phyloP scores from a whole-genome alignment of 2,113 vertebrate genomes.

The Porphyrio hochstetteri region DNA sequence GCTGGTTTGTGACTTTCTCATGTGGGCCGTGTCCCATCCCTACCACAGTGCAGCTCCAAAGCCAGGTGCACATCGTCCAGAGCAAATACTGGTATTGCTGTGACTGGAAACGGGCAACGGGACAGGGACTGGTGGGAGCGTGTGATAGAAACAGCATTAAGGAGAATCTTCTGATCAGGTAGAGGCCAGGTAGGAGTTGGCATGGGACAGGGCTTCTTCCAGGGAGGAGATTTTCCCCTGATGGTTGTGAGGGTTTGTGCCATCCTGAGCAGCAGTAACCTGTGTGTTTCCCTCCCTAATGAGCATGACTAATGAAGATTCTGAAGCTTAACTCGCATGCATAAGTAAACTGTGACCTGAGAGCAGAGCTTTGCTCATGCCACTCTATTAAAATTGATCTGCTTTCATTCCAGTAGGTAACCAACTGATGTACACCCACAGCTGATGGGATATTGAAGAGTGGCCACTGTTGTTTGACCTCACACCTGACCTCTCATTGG shows the following conservation, averaged over 20 bases:
- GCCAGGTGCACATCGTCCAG: background rate
- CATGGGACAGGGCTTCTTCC: background rate
- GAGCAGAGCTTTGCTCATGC: background rate
- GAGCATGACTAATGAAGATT: background rate
- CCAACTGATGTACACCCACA: background rate
- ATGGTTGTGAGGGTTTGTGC: background rate
- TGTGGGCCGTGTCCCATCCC: background rate
- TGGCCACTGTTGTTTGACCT: background rate
- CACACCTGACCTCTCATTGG: background rate
- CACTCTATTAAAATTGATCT: slow-evolving; percentile 41
- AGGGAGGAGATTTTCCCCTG: background rate
- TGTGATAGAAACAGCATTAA: background rate
- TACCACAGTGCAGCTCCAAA: background rate
- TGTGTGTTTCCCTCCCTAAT: background rate
- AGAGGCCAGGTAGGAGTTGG: background rate
- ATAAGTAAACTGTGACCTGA: background rate
- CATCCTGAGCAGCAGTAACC: background rate
- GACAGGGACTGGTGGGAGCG: background rate
- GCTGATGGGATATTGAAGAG: background rate
- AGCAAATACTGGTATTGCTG: background rate
- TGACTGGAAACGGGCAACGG: background rate
- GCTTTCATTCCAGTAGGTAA: background rate
- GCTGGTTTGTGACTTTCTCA: background rate
- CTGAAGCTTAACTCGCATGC: background rate
- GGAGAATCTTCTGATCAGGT: background rate